Evolutionary conservation across 2,888 invertebrate genomes (phyloP).

Genomic region (Syrphus vitripennis): DNA sequence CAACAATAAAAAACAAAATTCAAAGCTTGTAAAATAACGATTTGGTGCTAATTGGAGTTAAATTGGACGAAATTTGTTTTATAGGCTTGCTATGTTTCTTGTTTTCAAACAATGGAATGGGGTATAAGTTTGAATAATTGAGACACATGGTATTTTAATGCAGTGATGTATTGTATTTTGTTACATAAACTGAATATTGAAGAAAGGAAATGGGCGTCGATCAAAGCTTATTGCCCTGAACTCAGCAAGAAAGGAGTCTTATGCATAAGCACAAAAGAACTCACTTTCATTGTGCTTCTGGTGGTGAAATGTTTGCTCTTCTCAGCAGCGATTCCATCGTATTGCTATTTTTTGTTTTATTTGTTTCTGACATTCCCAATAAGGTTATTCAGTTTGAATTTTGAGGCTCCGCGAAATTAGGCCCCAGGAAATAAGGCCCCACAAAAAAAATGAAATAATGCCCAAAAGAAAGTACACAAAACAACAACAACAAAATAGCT

Average conservation of each 20-base stretch:
- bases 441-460: too few species aligned
- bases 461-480: too few species aligned
- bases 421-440: too few species aligned
- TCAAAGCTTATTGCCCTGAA: background rate
- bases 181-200: background rate
- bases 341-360: too few species aligned
- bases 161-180: constrained; percentile 19
- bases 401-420: too few species aligned
- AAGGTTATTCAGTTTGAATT: too few species aligned
- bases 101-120: constrained; percentile 43
- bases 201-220: background rate
- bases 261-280: too few species aligned
- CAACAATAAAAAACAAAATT: constrained; percentile 25
- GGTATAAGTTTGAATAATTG: constrained; percentile 45
- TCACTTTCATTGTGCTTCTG: too few species aligned
- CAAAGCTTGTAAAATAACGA: constrained; percentile 58
- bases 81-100: background rate
- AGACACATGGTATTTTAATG: background rate
- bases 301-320: too few species aligned
- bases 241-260: background rate
- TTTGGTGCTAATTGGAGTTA: constrained; percentile 60
- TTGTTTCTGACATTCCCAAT: too few species aligned
- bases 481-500: too few species aligned
- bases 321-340: too few species aligned
- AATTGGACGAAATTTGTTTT: constrained; percentile 51